A percentile compares a stretch with the other conserved stretches of the same genome.
phyloP scores from a whole-genome alignment of 2,888 invertebrate species.

The Achlya flavicornis region DNA sequence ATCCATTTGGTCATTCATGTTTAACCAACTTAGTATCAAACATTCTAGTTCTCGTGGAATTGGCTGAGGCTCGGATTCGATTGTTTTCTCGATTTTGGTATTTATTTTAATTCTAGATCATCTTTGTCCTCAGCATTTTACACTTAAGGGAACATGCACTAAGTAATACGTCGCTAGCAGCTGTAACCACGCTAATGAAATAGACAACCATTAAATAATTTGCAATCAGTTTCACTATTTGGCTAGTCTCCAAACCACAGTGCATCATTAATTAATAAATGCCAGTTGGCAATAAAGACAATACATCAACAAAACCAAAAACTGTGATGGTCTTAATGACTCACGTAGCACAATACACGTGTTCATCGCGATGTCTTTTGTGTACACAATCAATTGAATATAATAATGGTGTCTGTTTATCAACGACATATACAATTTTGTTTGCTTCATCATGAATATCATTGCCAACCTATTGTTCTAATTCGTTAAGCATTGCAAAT shows the following conservation, averaged over 20 bases:
- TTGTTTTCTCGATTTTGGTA: neutral
- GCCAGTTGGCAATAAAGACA: constrained; percentile 63
- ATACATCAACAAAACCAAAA: constrained; percentile 80
- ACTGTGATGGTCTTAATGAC: constrained; percentile 69
- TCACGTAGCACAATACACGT: constrained; percentile 81
- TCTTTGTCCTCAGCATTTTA: neutral
- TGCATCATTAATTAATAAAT: constrained; percentile 59
- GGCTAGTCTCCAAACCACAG: constrained; percentile 67
- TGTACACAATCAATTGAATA: constrained; percentile 58
- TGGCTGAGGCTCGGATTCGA: neutral
- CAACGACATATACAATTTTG: constrained; percentile 29
- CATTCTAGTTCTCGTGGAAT: neutral
- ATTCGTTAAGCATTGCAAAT: constrained; percentile 19
- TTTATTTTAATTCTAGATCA: neutral
- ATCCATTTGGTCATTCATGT: constrained; percentile 5
- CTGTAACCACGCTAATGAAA: neutral
- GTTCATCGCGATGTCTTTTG: constrained; percentile 71
- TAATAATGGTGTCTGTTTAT: constrained; percentile 29
- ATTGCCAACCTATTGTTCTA: constrained; percentile 28
- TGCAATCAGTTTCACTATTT: constrained; percentile 47
- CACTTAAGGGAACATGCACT: neutral
- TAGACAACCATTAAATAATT: neutral
- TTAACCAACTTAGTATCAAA: neutral
- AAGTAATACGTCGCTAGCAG: neutral
- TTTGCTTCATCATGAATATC: constrained; percentile 28